Evolutionary conservation across 2,113 vertebrate genomes (phyloP), one percentile per base, ranked within the genome.

Genomic region (Mustela nigripes): DNA sequence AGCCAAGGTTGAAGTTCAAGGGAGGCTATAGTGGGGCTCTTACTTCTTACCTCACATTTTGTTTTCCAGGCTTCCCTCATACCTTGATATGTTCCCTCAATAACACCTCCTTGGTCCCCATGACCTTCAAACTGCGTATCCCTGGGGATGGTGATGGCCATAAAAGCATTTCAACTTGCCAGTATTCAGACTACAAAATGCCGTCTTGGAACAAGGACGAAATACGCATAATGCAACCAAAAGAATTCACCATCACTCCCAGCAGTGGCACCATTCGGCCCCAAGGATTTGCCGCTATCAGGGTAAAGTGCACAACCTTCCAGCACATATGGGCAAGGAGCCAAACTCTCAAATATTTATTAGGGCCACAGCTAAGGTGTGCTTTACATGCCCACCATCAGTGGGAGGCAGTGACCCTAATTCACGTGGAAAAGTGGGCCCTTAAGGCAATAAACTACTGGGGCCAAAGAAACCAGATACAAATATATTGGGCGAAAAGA

Each of bases 31-130:
- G 4, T 58, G 36, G 58, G 15, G 24, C 69, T 8, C 24, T 58
- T 19, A 31, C 22, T 42, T 80, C 39, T 96, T 3, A 83, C 45
- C 74, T 94, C 28, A 0, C 48, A 0, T 82, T 95, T 96, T 98
- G 31, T 97, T 90, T 86, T 92, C 14, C 76, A 99, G 99, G 99
- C 71, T 99, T 99, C 97, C 99, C 99, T 84, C 65, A 14, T 26
- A 99, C 98, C 7, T 73, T 99, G 83, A 98, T 92, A 0, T 99
- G 99, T 91, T 98, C 98, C 58, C 99, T 99, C 92, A 99, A 63
- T 95, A 99, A 99, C 95, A 99, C 99, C 2, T 99, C 99, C 56
- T 95, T 99, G 95, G 99, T 99, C 78, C 98, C 99, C 1, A 98
- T 99, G 99, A 98, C 95, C 36, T 99, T 99, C 98, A 97, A 50